Base-by-base conservation (phyloP, 2,797 vertebrate species). In the Helicolenus hilgendorfi region DNA sequence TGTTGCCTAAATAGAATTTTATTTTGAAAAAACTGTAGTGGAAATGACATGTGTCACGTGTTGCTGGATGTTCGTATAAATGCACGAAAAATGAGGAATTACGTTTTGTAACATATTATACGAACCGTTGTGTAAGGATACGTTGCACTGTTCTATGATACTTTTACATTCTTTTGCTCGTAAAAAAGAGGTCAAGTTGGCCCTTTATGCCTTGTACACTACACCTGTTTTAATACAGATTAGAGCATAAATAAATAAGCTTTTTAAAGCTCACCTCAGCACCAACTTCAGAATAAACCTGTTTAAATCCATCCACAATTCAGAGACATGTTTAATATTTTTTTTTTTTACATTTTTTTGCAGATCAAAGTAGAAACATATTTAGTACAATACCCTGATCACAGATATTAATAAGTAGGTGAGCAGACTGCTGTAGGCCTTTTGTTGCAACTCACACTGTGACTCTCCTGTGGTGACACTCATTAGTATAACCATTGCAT, bases 401-500 rank as follows among this genome's bases (percentile, higher is more conserved):
- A 87, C 62, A 89, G 64, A 87, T 91, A 89, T 88, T 90, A 88
- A 85, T 82, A 88, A 91, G 63, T 72, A 38, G 71, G 70, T 79
- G 83, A 88, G 82, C 18, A 84, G 41, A 88, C 67, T 70, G 84
- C 92, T 72, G 8, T 31, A 72, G 84, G 89, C 84, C 81, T 91
- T 89, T 82, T 85, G 58, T 89, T 72, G 58, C 74, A 90, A 74
- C 79, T 76, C 62, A 13, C 33, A 36, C 67, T 64, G 79, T 14
- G 68, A 85, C 73, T 93, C 85, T 87, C 91, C 63, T 71, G 84
- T 83, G 89, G 84, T 85, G 77, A 86, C 85, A 87, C 56, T 93
- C 84, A 90, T 93, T 93, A 86, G 67, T 88, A 85, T 72, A 85
- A 88, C 79, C 41, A 70, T 62, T 88, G 83, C 38, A 91, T 89